Conservation (phyloP, 2,113 vertebrate genomes). For the Manacus vitellinus region DNA sequence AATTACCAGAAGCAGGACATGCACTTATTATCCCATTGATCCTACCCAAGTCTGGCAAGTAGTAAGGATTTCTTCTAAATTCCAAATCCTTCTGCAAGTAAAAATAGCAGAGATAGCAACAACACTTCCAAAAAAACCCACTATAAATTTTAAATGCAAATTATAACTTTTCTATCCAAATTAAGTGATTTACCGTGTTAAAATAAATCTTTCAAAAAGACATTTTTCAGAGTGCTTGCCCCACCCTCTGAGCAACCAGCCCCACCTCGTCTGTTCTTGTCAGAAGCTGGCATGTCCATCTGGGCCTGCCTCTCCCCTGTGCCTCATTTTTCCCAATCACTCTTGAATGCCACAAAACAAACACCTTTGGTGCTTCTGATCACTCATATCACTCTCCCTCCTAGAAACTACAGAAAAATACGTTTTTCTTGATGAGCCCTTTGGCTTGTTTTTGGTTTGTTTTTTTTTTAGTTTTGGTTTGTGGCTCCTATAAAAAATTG, state of each 20-base stretch:
- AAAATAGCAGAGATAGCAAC: neutral
- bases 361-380: neutral
- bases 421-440: neutral
- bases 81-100: neutral
- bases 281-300: neutral
- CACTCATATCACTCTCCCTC: neutral
- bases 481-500: neutral
- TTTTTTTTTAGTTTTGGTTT: neutral
- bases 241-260: neutral
- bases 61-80: neutral
- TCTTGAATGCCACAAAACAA: neutral
- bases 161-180: neutral
- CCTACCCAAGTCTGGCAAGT: neutral
- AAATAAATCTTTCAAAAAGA: neutral
- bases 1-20: neutral
- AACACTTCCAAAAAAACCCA: neutral
- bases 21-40: neutral
- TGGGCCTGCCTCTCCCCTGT: neutral
- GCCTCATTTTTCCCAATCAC: neutral
- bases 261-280: neutral
- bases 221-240: neutral
- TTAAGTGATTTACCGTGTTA: neutral
- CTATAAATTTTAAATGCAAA: neutral
- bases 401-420: neutral
- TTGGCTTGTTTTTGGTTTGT: accelerated